These are phyloP conservation scores for Rhea pennata DNA, from an alignment of 2,113 vertebrate genomes.

Conservation along the genomic window DNA sequence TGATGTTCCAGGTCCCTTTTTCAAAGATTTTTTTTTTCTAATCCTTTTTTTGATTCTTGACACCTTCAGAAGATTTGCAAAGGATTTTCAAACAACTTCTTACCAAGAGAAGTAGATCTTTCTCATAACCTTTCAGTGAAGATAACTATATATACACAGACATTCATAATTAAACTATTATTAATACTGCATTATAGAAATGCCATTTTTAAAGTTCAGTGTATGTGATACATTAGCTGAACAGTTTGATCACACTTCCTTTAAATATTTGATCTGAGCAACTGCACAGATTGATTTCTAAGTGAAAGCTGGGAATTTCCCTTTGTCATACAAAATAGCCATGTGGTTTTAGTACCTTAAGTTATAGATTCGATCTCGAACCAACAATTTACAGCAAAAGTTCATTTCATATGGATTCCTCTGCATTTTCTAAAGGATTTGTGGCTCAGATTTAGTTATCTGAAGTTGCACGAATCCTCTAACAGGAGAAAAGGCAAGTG, in stretches of 20 bases:
- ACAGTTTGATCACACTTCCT: not conserved
- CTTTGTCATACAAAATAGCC: not conserved
- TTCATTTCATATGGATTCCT: not conserved
- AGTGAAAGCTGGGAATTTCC: not conserved
- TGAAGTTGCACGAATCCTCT: not conserved
- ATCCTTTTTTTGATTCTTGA: not conserved
- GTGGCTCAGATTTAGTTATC: not conserved
- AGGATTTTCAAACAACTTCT: not conserved
- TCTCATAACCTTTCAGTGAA: not conserved
- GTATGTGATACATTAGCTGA: not conserved
- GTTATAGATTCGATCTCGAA: not conserved
- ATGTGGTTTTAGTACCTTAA: not conserved
- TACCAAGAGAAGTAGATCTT: not conserved
- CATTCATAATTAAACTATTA: not conserved
- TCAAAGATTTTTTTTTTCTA: not conserved
- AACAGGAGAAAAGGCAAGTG: not conserved
- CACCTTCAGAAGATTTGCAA: not conserved
- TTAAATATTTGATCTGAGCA: not conserved
- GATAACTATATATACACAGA: not conserved
- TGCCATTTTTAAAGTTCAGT: not conserved
- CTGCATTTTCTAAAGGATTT: not conserved
- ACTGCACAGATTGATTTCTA: not conserved
- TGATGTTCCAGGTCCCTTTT: not conserved
- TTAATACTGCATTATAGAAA: not conserved
- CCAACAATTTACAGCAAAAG: not conserved